Base-by-base conservation (phyloP, 2,888 invertebrate species). In the Oligia latruncula region DNA sequence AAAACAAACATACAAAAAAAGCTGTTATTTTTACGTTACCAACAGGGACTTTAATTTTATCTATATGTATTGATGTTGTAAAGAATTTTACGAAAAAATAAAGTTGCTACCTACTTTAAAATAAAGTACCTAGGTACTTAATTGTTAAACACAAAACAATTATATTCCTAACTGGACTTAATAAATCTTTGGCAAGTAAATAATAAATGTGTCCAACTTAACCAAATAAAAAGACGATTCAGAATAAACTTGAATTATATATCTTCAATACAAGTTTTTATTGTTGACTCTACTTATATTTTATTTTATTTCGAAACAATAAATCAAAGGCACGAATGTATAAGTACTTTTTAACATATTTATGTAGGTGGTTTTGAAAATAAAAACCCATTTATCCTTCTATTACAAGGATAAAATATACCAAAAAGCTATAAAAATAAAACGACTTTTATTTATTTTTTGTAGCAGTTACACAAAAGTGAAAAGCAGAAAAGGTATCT, bases 281-380 rank as follows among this genome's bases (percentile, higher is more conserved):
- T n/a, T 40, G 0, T 58, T 58, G n/a, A 11, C 8, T 66, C 4
- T 9, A 40, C 40, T 40, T 5, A 67, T 71, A 29, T 23, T 23
- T 40, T 35, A 82, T 79, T 75, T 85, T 73, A 73, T 82, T 73
- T 55, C 13, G n/a, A 73, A 82, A 71, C 46, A 60, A 80, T 74
- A 75, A 83, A 85, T 82, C 73, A 73, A n/a, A 60, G 9, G 29
- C 17, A 67, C 46, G n/a, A 72, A 29, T 35, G 13, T 52, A 71
- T 78, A 29, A 1, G 29, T 29, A 71, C 43, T 71, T 60, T 74
- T 72, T 40, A 40, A 62, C 20, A 49, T 35, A 49, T 62, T 67
- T 52, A 52, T 62, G 55, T 40, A 6, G 35, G 17, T 70, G 23
- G 23, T 70, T 71, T 64, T 58, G 6, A 0, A n/a, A 81, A 58